phyloP scores from a whole-genome alignment of 2,797 vertebrate genomes.

The Heteromormyrus szaboi region DNA sequence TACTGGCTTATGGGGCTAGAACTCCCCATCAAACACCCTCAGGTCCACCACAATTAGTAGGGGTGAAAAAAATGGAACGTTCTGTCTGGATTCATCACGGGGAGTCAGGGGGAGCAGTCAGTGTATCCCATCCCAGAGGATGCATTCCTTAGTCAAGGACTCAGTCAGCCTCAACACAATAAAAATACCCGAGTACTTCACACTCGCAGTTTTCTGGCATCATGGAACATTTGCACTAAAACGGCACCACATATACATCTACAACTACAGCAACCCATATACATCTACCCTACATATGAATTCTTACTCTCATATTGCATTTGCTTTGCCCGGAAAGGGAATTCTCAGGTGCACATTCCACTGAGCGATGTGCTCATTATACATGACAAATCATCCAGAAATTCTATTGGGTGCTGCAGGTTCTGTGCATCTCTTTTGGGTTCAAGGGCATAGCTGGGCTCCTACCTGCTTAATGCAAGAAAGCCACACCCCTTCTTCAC shows the following conservation, averaged over 20 bases:
- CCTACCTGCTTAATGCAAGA: background rate
- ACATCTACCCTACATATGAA: background rate
- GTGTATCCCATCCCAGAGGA: background rate
- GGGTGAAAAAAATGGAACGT: background rate
- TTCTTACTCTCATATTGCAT: background rate
- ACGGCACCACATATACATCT: background rate
- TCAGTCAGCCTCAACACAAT: background rate
- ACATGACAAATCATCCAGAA: background rate
- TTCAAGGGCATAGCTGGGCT: background rate
- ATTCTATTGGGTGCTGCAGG: background rate
- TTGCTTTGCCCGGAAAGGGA: background rate
- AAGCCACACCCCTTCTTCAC: background rate
- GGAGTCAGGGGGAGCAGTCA: background rate
- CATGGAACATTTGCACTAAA: background rate
- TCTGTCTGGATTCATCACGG: background rate
- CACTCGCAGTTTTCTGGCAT: background rate
- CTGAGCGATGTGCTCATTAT: background rate
- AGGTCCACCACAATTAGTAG: background rate
- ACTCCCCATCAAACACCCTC: background rate
- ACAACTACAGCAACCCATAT: background rate
- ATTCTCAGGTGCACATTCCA: background rate
- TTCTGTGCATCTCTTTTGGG: background rate
- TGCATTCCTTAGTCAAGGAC: background rate
- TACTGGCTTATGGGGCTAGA: background rate
- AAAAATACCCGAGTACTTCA: background rate